Evolutionary conservation across 2,797 vertebrate species (phyloP).

Genomic region (Micromesistius poutassou): DNA sequence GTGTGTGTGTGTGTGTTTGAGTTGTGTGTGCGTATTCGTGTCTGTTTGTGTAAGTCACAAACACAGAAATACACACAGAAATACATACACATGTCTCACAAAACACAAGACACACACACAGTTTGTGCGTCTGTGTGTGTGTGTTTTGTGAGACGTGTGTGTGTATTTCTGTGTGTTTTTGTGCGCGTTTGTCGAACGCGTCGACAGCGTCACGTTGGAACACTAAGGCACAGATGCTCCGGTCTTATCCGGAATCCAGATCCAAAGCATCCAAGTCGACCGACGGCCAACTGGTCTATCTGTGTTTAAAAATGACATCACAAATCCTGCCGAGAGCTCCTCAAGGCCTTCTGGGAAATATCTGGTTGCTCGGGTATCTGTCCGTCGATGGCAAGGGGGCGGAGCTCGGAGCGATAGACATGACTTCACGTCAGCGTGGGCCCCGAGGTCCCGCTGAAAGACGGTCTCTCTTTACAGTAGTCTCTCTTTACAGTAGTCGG

Average conservation of each 20-base stretch:
- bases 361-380: slow-evolving; percentile 28
- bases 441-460: slow-evolving; percentile 34
- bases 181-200: background rate
- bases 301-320: slow-evolving; percentile 43
- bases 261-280: slow-evolving; percentile 25
- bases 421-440: background rate
- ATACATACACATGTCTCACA: too few relatives aligned
- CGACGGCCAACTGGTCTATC: slow-evolving; percentile 36
- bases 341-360: slow-evolving; percentile 40
- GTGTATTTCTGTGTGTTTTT: background rate
- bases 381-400: slow-evolving; percentile 13
- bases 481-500: too few relatives aligned
- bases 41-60: too few relatives aligned
- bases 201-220: slow-evolving; percentile 17
- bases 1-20: too few relatives aligned
- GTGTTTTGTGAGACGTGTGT: too few relatives aligned
- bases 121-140: too few relatives aligned
- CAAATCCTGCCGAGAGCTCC: slow-evolving; percentile 36
- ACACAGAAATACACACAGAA: too few relatives aligned
- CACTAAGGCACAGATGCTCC: slow-evolving; percentile 14
- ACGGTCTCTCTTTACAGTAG: slow-evolving; percentile 33
- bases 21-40: too few relatives aligned
- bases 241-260: slow-evolving; percentile 6
- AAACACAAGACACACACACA: too few relatives aligned
- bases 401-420: background rate